A percentile compares a stretch with the other conserved stretches of the same genome.
Conservation (phyloP, 1,140 invertebrate genomes). For the Drosophila mayri region DNA sequence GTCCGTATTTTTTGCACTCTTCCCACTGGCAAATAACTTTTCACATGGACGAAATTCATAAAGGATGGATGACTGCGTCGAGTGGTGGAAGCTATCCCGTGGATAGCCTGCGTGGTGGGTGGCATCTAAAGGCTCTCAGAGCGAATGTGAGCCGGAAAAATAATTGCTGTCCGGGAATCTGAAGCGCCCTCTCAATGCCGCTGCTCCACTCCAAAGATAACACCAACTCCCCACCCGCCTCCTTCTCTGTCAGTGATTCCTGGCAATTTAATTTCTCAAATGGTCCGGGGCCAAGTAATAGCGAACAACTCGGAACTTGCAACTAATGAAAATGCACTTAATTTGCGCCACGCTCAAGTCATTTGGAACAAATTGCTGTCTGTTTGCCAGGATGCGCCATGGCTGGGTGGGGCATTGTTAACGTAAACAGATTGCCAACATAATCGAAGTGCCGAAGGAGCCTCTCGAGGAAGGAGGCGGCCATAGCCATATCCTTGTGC, state of each 20-base stretch:
- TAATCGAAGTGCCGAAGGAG: conserved; percentile 43
- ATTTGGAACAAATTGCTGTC: conserved; percentile 58
- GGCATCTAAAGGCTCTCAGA: not conserved
- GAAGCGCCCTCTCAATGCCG: conserved; percentile 5
- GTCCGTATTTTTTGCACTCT: not conserved
- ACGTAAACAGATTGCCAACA: conserved; percentile 52
- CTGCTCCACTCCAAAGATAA: conserved; percentile 1
- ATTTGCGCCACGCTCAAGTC: conserved; percentile 58
- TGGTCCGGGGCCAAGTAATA: conserved; percentile 37
- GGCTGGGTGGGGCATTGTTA: conserved; percentile 32
- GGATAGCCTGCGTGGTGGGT: not conserved
- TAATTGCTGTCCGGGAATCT: conserved; percentile 37
- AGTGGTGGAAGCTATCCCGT: conserved; percentile 16
- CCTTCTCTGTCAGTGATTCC: conserved; percentile 1
- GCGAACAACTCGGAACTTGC: conserved; percentile 51
- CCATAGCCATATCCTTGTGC: conserved; percentile 28
- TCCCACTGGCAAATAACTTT: conserved; percentile 41
- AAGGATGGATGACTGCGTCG: conserved; percentile 35
- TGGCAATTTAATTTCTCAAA: conserved; percentile 64
- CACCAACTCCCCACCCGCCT: not conserved
- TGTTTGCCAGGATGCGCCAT: conserved; percentile 6
- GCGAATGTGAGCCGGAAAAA: conserved; percentile 39
- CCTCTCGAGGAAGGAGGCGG: conserved; percentile 11
- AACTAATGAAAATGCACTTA: conserved; percentile 67
- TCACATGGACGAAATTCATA: conserved; percentile 44